Conservation (phyloP, 2,797 vertebrate genomes). For the Acanthopagrus latus region DNA sequence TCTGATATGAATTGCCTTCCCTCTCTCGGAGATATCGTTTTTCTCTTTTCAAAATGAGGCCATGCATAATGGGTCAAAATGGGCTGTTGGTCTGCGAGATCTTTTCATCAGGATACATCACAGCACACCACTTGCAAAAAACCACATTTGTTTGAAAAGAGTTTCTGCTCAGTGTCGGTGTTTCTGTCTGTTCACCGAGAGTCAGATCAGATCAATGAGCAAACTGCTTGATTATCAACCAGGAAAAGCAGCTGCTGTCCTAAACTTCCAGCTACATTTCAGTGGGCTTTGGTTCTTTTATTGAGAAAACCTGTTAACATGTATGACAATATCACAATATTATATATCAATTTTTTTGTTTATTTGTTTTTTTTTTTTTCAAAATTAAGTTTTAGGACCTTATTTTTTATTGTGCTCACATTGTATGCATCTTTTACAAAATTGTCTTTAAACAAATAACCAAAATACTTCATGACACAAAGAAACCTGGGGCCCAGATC, state of each 20-base stretch:
- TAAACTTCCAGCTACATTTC: neutral
- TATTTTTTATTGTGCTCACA: neutral
- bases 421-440: neutral
- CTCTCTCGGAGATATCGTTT: neutral
- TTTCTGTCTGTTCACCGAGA: neutral
- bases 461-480: neutral
- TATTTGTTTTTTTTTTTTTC: neutral
- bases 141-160: neutral
- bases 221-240: neutral
- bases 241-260: neutral
- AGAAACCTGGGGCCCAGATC: neutral
- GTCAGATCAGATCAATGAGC: conserved; percentile 10
- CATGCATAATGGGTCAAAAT: neutral
- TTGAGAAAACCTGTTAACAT: neutral
- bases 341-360: too few relatives aligned
- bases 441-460: neutral
- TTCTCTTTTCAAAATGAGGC: too few relatives aligned
- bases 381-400: neutral
- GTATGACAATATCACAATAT: too few relatives aligned
- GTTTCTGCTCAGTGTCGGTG: neutral
- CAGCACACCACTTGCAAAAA: neutral
- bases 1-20: neutral
- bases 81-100: neutral
- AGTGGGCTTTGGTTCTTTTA: neutral
- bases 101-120: neutral